Percentiles rank a stretch among this genome's conserved stretches.
Conservation (phyloP, 2,113 vertebrate genomes). For the Terrapene triunguis region DNA sequence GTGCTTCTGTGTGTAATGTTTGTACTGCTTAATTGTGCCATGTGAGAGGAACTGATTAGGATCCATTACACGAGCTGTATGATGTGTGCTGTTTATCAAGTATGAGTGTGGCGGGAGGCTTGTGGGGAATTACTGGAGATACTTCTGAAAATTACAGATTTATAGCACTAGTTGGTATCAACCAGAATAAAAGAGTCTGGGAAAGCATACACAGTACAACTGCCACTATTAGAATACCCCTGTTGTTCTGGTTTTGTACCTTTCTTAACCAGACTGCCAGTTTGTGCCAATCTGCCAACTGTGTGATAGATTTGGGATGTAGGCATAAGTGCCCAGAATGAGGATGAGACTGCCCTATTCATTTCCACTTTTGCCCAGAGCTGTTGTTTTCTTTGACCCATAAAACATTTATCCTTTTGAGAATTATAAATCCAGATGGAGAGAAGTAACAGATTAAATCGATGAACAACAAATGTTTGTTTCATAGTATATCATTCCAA, state of each 20-base stretch:
- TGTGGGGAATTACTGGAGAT: neutral
- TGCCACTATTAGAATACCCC: neutral
- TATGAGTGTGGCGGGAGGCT: neutral
- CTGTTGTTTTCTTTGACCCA: neutral
- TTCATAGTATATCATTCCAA: neutral
- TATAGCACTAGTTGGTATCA: neutral
- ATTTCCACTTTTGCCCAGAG: neutral
- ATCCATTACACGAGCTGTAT: neutral
- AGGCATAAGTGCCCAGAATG: neutral
- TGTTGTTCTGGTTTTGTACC: neutral
- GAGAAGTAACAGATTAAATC: neutral
- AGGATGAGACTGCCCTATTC: neutral
- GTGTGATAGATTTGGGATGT: neutral
- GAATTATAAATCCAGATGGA: neutral
- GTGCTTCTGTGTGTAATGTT: neutral
- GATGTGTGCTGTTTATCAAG: neutral
- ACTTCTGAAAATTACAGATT: neutral
- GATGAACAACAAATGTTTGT: neutral
- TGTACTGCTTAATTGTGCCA: fast-evolving
- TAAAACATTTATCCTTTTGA: neutral
- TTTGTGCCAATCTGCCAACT: neutral
- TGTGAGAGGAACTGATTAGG: neutral
- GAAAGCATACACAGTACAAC: neutral
- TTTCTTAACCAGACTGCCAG: neutral
- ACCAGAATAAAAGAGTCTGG: neutral